A percentile compares a stretch with the other conserved stretches of the same genome.
Evolutionary conservation across 2,888 invertebrate species (phyloP).

Genomic region (Epirrhoe alternata): DNA sequence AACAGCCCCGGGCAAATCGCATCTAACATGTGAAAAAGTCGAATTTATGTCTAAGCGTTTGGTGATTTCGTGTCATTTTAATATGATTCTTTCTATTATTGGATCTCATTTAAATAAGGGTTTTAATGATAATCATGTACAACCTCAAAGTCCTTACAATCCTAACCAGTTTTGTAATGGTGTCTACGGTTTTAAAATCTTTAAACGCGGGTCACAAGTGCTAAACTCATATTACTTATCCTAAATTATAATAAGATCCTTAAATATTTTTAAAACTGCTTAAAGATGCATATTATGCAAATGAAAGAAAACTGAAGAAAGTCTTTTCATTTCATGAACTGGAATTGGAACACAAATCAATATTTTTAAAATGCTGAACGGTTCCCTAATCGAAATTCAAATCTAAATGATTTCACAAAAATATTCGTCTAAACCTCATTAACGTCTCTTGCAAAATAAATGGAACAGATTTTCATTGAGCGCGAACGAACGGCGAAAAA

Average conservation of each 20-base stretch:
- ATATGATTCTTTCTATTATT: no score
- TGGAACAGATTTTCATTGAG: conserved; percentile 84
- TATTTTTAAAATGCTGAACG: neutral
- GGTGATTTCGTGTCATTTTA: neutral
- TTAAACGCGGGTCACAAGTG: no score
- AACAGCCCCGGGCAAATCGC: conserved; percentile 33
- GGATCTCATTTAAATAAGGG: no score
- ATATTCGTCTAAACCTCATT: conserved; percentile 69
- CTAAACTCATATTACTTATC: no score
- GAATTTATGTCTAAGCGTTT: conserved; percentile 26
- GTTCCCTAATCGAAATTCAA: conserved; percentile 30
- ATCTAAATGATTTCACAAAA: conserved; percentile 45
- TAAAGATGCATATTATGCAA: neutral
- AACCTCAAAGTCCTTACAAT: no score
- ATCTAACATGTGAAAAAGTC: conserved; percentile 36
- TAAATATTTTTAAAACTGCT: no score
- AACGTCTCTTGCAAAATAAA: conserved; percentile 73
- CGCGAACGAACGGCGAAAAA: conserved; percentile 79
- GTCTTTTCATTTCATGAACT: neutral
- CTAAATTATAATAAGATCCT: no score
- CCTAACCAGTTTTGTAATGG: no score
- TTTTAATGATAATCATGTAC: no score
- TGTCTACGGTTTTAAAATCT: no score
- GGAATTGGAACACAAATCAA: neutral
- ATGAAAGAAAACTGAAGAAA: neutral